These are phyloP conservation scores for Sarcoramphus papa DNA, from an alignment of 2,797 vertebrate species.

Conservation along the genomic window DNA sequence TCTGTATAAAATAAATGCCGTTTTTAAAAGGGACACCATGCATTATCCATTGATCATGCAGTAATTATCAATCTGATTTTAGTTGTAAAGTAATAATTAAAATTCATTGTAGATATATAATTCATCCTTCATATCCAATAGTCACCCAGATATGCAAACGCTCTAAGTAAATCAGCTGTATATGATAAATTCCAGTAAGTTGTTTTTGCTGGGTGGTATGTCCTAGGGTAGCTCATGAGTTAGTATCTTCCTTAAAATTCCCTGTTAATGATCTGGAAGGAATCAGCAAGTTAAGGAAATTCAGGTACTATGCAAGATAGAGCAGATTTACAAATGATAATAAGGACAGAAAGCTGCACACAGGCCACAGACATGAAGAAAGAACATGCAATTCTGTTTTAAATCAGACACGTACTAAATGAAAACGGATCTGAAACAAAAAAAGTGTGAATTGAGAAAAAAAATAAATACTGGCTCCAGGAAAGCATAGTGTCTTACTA, in stretches of 20 bases:
- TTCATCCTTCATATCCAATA: not conserved
- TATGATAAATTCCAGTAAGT: not conserved
- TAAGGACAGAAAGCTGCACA: not conserved
- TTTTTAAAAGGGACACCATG: not conserved
- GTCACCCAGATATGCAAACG: not conserved
- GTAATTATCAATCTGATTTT: not conserved
- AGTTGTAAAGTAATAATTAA: not conserved
- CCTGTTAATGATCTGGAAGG: not conserved
- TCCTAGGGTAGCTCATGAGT: not conserved
- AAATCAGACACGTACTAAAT: not conserved
- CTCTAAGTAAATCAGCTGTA: not conserved
- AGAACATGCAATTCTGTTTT: not conserved
- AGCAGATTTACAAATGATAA: not conserved
- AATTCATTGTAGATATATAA: not conserved
- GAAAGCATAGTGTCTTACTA: not conserved
- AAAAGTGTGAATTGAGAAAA: not conserved
- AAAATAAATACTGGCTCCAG: not conserved
- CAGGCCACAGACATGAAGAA: not conserved
- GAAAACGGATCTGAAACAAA: not conserved
- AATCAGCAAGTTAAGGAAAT: not conserved
- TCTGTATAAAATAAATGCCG: not conserved
- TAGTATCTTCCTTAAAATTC: not conserved
- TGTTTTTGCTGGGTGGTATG: not conserved
- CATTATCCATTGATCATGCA: not conserved
- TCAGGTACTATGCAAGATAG: not conserved